Conservation (phyloP, 2,797 vertebrate genomes). For the Myotis planiceps region DNA sequence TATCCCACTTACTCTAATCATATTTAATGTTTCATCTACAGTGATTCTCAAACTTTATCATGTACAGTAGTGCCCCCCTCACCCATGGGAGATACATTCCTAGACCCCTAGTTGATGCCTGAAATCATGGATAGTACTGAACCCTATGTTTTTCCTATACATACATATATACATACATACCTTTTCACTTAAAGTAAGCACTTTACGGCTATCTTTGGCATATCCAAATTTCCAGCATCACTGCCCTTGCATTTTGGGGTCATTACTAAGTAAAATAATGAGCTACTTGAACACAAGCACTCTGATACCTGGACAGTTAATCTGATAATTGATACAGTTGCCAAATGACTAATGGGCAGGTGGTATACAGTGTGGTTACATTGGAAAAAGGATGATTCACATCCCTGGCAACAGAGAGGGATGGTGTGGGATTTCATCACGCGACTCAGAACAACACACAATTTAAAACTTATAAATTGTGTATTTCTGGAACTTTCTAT, state of each 20-base stretch:
- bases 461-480: not conserved
- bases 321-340: not conserved
- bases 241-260: not conserved
- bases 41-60: constrained; percentile 8
- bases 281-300: not conserved
- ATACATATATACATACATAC: not conserved
- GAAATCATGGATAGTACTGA: not conserved
- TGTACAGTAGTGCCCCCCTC: not conserved
- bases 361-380: not conserved
- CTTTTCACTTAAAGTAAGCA: not conserved
- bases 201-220: not conserved
- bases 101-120: not conserved
- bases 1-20: not conserved
- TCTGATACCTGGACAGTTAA: not conserved
- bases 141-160: not conserved
- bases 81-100: not conserved
- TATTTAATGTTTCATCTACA: not conserved
- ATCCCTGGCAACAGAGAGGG: not conserved
- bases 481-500: not conserved
- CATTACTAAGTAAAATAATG: not conserved
- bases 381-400: not conserved
- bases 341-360: not conserved
- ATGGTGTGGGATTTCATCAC: not conserved
- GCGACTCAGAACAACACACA: not conserved
- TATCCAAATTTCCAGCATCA: not conserved